Conservation (phyloP, 2,113 vertebrate species). For the Nerophis lumbriciformis region DNA sequence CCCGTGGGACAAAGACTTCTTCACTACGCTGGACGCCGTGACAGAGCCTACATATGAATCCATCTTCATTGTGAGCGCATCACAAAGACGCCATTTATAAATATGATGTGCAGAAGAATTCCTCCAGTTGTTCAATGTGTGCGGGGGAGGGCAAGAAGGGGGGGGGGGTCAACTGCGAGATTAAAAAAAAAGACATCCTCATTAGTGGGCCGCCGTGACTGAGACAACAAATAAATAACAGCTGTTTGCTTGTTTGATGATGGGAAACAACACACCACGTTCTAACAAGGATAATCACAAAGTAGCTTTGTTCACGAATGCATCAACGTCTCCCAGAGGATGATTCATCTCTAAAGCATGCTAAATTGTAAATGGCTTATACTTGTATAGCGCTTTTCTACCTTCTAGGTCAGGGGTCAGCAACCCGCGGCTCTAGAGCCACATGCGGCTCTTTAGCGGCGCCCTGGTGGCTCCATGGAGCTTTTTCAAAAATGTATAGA, state of each 20-base stretch:
- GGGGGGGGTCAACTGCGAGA: constrained; percentile 31
- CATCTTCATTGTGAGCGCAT: constrained; percentile 55
- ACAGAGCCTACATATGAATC: constrained; percentile 59
- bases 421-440: no score
- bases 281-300: no score
- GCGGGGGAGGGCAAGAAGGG: constrained; percentile 7
- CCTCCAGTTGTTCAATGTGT: constrained; percentile 43
- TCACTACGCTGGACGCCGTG: constrained; percentile 48
- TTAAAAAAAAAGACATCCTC: constrained; percentile 25
- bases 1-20: constrained; percentile 60
- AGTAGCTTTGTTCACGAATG: no score
- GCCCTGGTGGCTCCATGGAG: no score
- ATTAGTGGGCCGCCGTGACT: constrained; percentile 20
- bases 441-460: no score
- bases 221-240: constrained; percentile 26
- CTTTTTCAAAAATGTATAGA: no score
- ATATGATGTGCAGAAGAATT: constrained; percentile 50
- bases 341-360: no score
- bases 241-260: constrained; percentile 31
- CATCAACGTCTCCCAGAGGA: no score
- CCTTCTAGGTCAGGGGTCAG: no score
- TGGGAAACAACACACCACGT: background rate
- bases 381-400: no score
- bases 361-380: no score
- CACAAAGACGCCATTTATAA: constrained; percentile 68